Percentiles rank a stretch among this genome's conserved stretches.
phyloP scores from a whole-genome alignment of 2,888 invertebrate genomes.

The Diarsia mendica region DNA sequence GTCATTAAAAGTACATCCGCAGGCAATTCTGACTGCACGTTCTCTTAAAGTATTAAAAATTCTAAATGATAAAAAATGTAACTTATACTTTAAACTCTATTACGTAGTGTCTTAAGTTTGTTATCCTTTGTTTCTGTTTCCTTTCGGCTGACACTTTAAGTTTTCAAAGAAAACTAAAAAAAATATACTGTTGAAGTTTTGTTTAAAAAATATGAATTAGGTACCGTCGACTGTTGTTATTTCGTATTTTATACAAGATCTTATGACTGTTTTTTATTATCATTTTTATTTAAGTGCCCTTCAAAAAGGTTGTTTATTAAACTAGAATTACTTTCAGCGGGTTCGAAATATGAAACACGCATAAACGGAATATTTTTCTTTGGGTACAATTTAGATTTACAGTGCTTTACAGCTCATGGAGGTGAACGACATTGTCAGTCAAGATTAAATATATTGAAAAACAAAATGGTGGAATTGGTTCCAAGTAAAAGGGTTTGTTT shows the following conservation, averaged over 20 bases:
- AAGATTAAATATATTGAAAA: no score
- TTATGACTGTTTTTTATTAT: constrained; percentile 27
- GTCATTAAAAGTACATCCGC: constrained; percentile 68
- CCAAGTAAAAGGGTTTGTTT: no score
- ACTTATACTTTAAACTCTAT: constrained; percentile 69
- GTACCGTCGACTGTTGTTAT: constrained; percentile 53
- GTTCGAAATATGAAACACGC: constrained; percentile 10
- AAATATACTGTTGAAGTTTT: constrained; percentile 58
- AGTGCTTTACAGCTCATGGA: neutral
- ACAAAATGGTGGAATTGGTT: no score
- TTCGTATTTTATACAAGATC: constrained; percentile 50
- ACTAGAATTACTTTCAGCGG: constrained; percentile 34
- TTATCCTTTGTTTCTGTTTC: constrained; percentile 49
- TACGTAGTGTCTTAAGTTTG: constrained; percentile 61
- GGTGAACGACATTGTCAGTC: no score
- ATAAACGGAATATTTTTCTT: neutral
- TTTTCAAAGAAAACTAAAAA: constrained; percentile 68
- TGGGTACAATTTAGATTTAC: neutral
- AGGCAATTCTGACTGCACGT: constrained; percentile 59
- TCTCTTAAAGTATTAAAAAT: constrained; percentile 61
- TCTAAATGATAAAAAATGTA: constrained; percentile 61
- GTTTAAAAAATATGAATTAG: constrained; percentile 60
- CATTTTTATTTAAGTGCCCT: constrained; percentile 32
- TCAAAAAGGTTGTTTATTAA: constrained; percentile 19
- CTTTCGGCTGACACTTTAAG: constrained; percentile 60